phyloP scores from a whole-genome alignment of 1,140 invertebrate genomes.

The Penaeus chinensis region DNA sequence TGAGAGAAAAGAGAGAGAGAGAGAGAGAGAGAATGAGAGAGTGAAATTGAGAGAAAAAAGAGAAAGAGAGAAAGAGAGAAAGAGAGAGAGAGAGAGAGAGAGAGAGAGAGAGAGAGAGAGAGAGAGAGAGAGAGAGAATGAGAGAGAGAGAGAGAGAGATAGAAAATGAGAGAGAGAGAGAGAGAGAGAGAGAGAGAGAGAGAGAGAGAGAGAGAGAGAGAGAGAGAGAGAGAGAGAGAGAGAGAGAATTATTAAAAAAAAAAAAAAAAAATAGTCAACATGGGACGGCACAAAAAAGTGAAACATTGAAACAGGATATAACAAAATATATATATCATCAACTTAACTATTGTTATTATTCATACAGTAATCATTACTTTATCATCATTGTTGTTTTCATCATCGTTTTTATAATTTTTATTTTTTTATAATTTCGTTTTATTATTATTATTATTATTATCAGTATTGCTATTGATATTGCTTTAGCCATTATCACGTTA shows the following conservation, averaged over 20 bases:
- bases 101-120: conserved; percentile 35
- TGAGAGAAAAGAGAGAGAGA: conserved; percentile 7
- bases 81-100: conserved; percentile 31
- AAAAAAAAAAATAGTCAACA: too few species aligned
- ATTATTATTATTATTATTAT: too few species aligned
- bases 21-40: background rate
- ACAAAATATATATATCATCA: too few species aligned
- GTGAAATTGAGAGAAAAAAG: background rate
- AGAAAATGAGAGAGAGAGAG: conserved; percentile 12
- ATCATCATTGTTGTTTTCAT: too few species aligned
- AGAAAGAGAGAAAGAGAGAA: conserved; percentile 29
- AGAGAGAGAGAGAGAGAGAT: conserved; percentile 32
- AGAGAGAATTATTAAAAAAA: conserved; percentile 4
- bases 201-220: conserved; percentile 18
- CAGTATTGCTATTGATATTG: too few species aligned
- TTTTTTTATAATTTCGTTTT: too few species aligned
- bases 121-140: conserved; percentile 28
- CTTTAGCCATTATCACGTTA: too few species aligned
- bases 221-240: conserved; percentile 35
- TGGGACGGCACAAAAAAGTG: too few species aligned
- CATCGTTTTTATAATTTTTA: too few species aligned
- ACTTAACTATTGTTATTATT: too few species aligned
- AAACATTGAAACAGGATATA: too few species aligned
- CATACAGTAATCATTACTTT: too few species aligned
- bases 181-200: background rate